Conservation (phyloP, 2,888 invertebrate genomes). For the Melieria omissa region DNA sequence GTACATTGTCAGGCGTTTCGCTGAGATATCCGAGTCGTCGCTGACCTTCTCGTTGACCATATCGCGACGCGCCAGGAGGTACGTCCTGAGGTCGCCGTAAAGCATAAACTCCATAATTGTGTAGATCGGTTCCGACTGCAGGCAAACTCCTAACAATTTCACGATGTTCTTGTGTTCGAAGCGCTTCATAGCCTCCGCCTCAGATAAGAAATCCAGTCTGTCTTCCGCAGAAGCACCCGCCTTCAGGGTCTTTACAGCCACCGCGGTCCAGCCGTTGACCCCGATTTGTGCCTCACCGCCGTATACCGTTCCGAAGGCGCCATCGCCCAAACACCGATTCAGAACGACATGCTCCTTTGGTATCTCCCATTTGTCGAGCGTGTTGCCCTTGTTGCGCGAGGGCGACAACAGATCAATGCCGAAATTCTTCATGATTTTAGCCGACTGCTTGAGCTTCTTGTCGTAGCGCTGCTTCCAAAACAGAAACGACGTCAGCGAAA, state of each 20-base stretch:
- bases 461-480: conserved; percentile 77
- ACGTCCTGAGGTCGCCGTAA: conserved; percentile 92
- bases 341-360: conserved; percentile 85
- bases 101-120: conserved; percentile 95
- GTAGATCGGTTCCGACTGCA: conserved; percentile 86
- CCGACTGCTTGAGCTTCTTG: conserved; percentile 73
- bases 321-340: conserved; percentile 86
- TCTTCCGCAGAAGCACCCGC: conserved; percentile 84
- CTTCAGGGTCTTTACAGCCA: conserved; percentile 91
- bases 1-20: conserved; percentile 84
- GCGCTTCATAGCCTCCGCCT: conserved; percentile 94
- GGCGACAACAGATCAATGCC: conserved; percentile 73
- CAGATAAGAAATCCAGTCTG: conserved; percentile 89
- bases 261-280: conserved; percentile 79
- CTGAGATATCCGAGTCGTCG: conserved; percentile 79
- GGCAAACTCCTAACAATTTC: conserved; percentile 85
- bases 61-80: conserved; percentile 84
- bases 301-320: conserved; percentile 93
- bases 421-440: conserved; percentile 77
- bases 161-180: conserved; percentile 92
- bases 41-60: conserved; percentile 75
- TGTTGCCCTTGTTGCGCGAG: conserved; percentile 66
- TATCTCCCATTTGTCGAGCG: conserved; percentile 89
- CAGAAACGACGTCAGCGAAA: conserved; percentile 71
- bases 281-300: conserved; percentile 81